phyloP scores from a whole-genome alignment of 2,113 vertebrate species.

The Tringa solitaria region DNA sequence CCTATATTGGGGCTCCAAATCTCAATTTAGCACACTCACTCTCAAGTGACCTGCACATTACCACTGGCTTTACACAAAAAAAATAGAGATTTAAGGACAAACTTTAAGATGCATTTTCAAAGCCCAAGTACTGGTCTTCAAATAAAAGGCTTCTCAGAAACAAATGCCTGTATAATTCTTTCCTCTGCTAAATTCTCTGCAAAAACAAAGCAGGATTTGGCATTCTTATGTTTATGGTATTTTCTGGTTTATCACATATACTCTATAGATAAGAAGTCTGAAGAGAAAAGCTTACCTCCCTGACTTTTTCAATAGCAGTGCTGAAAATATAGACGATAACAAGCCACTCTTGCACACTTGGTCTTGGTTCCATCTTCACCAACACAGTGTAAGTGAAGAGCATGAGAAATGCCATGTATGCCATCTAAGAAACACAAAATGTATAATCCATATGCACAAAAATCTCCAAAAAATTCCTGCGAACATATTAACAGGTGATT shows the following conservation, averaged over 20 bases:
- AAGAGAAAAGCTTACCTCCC: conserved; percentile 82
- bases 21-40: not conserved
- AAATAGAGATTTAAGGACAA: not conserved
- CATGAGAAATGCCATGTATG: conserved; percentile 90
- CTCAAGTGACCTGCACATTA: not conserved
- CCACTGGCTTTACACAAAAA: not conserved
- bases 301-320: conserved; percentile 88
- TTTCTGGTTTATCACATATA: not conserved
- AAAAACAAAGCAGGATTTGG: not conserved
- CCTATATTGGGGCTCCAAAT: not conserved
- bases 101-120: not conserved
- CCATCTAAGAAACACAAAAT: conserved; percentile 77
- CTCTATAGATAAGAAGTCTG: not conserved
- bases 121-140: not conserved
- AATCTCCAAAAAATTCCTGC: not conserved
- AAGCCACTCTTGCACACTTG: conserved; percentile 89
- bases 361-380: conserved; percentile 87
- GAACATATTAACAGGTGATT: not conserved
- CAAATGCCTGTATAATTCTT: not conserved
- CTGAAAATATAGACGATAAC: conserved; percentile 90
- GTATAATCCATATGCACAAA: not conserved
- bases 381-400: conserved; percentile 91
- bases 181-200: not conserved
- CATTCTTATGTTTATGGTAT: not conserved
- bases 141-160: not conserved